Conservation (phyloP, 2,888 invertebrate genomes). For the Stictocephala bisonia region DNA sequence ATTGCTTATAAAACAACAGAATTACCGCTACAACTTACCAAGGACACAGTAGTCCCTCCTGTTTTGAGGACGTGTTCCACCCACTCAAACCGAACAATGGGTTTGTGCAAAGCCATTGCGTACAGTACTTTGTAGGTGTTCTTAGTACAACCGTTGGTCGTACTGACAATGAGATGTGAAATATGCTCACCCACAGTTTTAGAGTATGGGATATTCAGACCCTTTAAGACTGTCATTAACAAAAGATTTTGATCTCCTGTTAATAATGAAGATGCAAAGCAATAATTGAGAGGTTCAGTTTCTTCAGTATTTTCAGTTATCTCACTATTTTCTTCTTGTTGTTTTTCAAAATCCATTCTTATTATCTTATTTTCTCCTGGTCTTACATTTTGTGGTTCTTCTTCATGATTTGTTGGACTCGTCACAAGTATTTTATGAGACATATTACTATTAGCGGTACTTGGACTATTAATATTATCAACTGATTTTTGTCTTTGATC, state of each 20-base stretch:
- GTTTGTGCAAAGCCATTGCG: constrained; percentile 37
- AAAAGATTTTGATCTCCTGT: constrained; percentile 13
- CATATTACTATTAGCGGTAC: too few species aligned
- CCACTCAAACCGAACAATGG: constrained; percentile 23
- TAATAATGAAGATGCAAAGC: constrained; percentile 22
- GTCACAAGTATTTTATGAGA: too few species aligned
- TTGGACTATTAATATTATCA: too few species aligned
- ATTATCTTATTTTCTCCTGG: too few species aligned
- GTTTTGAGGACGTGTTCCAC: constrained; percentile 15
- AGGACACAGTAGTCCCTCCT: background rate
- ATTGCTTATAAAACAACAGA: too few species aligned
- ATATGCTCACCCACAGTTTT: background rate
- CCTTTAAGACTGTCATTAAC: background rate
- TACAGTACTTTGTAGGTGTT: constrained; percentile 18
- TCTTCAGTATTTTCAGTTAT: constrained; percentile 8
- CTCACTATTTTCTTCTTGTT: background rate
- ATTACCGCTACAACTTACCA: constrained; percentile 26
- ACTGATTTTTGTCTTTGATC: too few species aligned
- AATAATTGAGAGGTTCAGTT: background rate
- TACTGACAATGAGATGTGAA: constrained; percentile 11
- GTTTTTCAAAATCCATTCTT: too few species aligned
- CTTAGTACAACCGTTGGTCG: background rate
- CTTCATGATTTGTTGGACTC: too few species aligned
- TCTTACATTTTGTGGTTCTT: too few species aligned
- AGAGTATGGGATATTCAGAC: background rate